Evolutionary conservation across 92 coral and sea anemone species (phyloP).

Genomic region (Phenganax subtilis): DNA sequence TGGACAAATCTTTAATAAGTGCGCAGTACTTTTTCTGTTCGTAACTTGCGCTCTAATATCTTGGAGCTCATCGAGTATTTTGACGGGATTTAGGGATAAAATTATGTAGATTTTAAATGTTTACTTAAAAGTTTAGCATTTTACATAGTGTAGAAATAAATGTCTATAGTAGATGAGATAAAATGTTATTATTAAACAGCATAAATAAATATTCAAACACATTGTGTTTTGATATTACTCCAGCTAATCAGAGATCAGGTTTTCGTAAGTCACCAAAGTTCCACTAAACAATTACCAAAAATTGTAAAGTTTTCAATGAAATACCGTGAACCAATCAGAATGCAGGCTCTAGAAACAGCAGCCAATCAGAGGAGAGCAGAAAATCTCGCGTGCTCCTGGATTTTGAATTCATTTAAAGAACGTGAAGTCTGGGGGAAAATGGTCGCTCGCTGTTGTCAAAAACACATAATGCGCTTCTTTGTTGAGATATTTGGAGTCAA

Average conservation of each 20-base stretch:
- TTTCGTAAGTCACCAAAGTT: no score
- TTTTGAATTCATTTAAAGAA: background rate
- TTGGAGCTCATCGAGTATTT: background rate
- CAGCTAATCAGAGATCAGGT: background rate
- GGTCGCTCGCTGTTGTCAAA: no score
- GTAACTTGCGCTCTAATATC: background rate
- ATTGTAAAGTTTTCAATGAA: background rate
- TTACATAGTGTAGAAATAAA: conserved; percentile 28
- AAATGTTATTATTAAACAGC: conserved; percentile 17
- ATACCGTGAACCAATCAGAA: background rate
- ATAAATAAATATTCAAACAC: conserved; percentile 18
- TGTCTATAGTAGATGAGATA: conserved; percentile 25
- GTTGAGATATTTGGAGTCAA: no score
- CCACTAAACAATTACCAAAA: no score
- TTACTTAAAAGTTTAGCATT: conserved; percentile 14
- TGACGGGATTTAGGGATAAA: background rate
- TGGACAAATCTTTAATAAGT: no score
- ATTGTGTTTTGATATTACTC: background rate
- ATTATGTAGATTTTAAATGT: conserved; percentile 2
- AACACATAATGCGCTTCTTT: no score
- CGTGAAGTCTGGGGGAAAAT: no score
- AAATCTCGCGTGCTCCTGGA: background rate
- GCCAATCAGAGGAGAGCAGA: background rate
- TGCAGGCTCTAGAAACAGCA: background rate
- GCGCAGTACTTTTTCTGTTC: no score